Base-by-base conservation (phyloP, 1,140 invertebrate genomes). In the Tetranychus urticae region DNA sequence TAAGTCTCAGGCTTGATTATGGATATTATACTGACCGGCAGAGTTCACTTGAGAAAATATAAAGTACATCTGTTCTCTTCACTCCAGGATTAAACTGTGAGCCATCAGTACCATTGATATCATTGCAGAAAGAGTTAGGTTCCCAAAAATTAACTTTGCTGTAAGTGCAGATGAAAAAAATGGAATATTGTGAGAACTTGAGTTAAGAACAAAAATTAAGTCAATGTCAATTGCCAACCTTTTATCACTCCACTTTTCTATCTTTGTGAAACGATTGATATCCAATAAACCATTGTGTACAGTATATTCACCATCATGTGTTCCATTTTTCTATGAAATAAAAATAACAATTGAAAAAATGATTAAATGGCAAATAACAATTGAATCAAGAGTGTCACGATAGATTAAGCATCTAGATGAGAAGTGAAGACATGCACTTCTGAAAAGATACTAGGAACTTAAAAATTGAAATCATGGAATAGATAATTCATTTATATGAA, bases 101-200 rank as follows among this genome's bases (percentile, higher is more conserved):
- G 12, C 71, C 70, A 61, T 71, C 70, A 36, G 69, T 70, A 33
- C 69, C 70, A 33, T 69, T 66, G 52, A 72, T 72, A 56, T 60
- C 56, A 42, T 67, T 67, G 58, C 66, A 67, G n/a, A 31, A n/a
- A 52, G 50, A 31, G 6, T 52, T 33, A 8, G 36, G 31, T 34
- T 33, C 50, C 50, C 50, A 52, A 6, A 52, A 52, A 31, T 52
- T 52, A n/a, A 52, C 50, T 52, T 52, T 52, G n/a, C 50, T 52
- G 23, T 31, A 8, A 23, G n/a, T n/a, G 2, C 7, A 2, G n/a
- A 52, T n/a, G 1, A 52, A 2, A 52, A 50, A 31, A 13, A 52
- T n/a, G 23, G 7, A 23, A n/a, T n/a, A 33, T 31, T 52, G 31
- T 52, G n/a, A 52, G 13, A 52, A 52, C 23, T 33, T n/a, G n/a